Conservation (phyloP, 1,140 invertebrate species). For the Lasioglossum albipes region DNA sequence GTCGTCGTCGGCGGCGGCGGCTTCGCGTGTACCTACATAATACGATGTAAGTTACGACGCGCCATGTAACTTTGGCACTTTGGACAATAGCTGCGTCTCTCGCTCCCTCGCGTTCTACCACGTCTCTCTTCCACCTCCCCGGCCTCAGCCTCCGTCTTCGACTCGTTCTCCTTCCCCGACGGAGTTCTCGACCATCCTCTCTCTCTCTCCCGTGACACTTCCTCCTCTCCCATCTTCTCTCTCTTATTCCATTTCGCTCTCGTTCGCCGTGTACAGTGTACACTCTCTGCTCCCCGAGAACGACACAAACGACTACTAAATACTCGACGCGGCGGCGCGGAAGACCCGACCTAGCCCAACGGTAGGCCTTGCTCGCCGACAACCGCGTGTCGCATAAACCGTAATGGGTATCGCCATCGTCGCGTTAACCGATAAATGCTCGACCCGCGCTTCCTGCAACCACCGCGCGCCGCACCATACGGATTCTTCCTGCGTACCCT, state of each 20-base stretch:
- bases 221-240: not conserved
- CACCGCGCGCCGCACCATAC: no score
- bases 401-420: not conserved
- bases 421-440: not conserved
- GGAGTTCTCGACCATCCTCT: not conserved
- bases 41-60: slow-evolving; percentile 68
- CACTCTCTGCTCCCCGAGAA: slow-evolving; percentile 14
- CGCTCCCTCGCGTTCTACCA: slow-evolving; percentile 41
- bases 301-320: slow-evolving; percentile 56
- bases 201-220: not conserved
- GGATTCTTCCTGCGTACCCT: no score
- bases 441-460: not conserved
- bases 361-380: not conserved
- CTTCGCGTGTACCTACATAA: slow-evolving; percentile 66
- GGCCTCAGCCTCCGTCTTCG: not conserved
- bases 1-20: not conserved
- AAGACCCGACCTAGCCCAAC: slow-evolving; percentile 12
- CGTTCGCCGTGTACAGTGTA: slow-evolving; percentile 10
- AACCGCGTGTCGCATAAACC: not conserved
- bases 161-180: slow-evolving; percentile 4
- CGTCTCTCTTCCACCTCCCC: not conserved
- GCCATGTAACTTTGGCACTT: slow-evolving; percentile 71
- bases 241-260: slow-evolving; percentile 14
- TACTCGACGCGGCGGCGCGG: slow-evolving; percentile 45
- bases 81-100: slow-evolving; percentile 68